Evolutionary conservation across 2,888 invertebrate genomes (phyloP), one percentile per base, ranked within the genome.

Genomic region (Cephus runcator): DNA sequence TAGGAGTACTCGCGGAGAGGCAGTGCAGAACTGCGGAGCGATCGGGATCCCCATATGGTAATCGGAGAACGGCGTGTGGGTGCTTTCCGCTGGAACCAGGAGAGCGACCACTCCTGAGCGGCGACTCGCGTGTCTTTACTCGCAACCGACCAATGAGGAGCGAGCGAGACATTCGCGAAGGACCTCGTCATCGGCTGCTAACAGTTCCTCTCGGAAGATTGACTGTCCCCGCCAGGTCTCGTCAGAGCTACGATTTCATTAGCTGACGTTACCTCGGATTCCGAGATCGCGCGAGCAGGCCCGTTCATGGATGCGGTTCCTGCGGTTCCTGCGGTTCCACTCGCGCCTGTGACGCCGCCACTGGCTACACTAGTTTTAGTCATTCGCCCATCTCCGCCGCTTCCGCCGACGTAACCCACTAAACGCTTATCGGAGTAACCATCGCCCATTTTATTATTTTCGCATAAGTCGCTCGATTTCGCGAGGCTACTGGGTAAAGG

Each of bases 31-130:
- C 81, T 83, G 82, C 83, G 83, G 83, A 81, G 86, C 83, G 85
- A 87, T 87, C 86, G 85, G 84, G 82, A 88, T 88, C 86, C 87
- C 89, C 90, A 89, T 90, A 90, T 90, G 90, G 90, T 87, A 90
- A 90, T 89, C 87, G 86, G 83, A 82, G 85, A 85, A 84, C 80
- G 82, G 81, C 85, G 88, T 87, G 90, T 90, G 89, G 90, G 90
- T 89, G 90, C 85, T 84, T 83, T 86, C 83, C 85, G 81, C 82
- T 83, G 84, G 81, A 85, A 80, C 84, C 82, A 75, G 76, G n/a
- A 71, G 74, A 73, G 73, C 79, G 78, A 74, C 82, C 79, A 81
- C 76, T 77, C 81, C 56, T 15, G 12, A 30, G 73, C 69, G 35
- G 69, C 79, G 77, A 79, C 80, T 76, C 77, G 76, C 76, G 76